Evolutionary conservation across 2,888 invertebrate genomes (phyloP), one percentile per base, ranked within the genome.

Genomic region (Drosophila dives): DNA sequence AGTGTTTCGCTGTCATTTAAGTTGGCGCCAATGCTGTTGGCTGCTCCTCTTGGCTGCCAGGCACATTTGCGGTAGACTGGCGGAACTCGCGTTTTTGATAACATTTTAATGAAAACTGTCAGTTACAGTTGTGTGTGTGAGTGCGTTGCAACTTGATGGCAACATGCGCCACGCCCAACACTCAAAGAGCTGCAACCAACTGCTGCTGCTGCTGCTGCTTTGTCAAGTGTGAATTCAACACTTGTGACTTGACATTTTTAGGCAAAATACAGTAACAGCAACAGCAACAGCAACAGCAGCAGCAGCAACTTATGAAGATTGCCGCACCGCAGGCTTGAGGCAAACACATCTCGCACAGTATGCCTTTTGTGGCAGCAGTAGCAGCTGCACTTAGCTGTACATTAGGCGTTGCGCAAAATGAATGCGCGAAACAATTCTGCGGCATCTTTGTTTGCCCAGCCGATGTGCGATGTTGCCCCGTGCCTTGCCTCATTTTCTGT

Each of bases 41-140:
- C 42, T 51, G 60, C 59, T 23, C 42, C 32, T 56, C 32, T 8
- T 56, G 32, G 56, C 56, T 77, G 78, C 68, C 72, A 72, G 86
- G 75, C 77, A 70, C 86, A 86, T 77, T 86, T 86, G 84, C 72
- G 80, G 78, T 69, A 67, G 58, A 61, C 65, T 51, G 76, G 65
- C 65, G 83, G 76, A 84, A 82, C 73, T 84, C 83, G 83, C 84
- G 84, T 83, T 87, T 87, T 89, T 87, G 83, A 90, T 91, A 87
- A 88, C 83, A 84, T 89, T 90, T 90, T 91, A 90, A 90, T 90
- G 91, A 89, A 90, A 90, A 90, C 91, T 91, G 90, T 90, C 90
- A 90, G 86, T 77, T 83, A 81, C 90, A 90, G 65, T 70, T 60
- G 70, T 56, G 3, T 55, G 45, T 72, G 48, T 50, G 34, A 54